Percentiles rank a stretch among this genome's conserved stretches.
These are phyloP conservation scores for Heterotis niloticus DNA, from an alignment of 2,113 vertebrate species.

Conservation along the genomic window DNA sequence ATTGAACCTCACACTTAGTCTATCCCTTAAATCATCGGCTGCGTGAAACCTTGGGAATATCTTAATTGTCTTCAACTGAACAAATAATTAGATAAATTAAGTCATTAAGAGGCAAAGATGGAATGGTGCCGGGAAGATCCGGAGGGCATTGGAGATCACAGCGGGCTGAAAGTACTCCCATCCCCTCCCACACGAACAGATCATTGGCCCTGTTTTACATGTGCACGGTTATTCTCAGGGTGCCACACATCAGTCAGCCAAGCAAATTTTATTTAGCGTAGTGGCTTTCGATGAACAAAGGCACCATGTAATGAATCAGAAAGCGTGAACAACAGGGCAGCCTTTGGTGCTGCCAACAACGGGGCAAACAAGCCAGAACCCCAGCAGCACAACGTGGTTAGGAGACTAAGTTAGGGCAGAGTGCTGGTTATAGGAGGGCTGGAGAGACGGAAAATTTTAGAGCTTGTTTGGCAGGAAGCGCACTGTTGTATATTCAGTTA, in stretches of 20 bases:
- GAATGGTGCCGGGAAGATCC: constrained; percentile 27
- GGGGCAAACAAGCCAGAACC: background rate
- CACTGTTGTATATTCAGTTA: no score
- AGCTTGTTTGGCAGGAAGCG: background rate
- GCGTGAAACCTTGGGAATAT: constrained; percentile 32
- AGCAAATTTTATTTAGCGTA: background rate
- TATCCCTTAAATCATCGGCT: constrained; percentile 29
- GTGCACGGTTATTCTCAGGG: constrained; percentile 12
- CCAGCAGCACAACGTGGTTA: background rate
- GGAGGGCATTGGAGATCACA: constrained; percentile 6
- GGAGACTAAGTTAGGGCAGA: no score
- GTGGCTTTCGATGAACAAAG: background rate
- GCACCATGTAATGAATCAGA: background rate
- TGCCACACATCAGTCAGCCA: background rate
- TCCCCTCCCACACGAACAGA: constrained; percentile 11
- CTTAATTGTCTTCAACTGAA: constrained; percentile 34
- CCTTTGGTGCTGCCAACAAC: background rate
- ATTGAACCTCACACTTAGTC: constrained; percentile 23
- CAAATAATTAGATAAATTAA: constrained; percentile 39
- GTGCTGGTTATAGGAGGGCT: no score
- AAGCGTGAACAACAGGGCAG: background rate
- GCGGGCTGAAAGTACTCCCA: background rate
- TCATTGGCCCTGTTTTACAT: constrained; percentile 13
- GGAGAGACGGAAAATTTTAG: no score
- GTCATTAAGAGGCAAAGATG: constrained; percentile 35